Evolutionary conservation across 2,797 vertebrate genomes (phyloP).

Genomic region (Alauda arvensis): DNA sequence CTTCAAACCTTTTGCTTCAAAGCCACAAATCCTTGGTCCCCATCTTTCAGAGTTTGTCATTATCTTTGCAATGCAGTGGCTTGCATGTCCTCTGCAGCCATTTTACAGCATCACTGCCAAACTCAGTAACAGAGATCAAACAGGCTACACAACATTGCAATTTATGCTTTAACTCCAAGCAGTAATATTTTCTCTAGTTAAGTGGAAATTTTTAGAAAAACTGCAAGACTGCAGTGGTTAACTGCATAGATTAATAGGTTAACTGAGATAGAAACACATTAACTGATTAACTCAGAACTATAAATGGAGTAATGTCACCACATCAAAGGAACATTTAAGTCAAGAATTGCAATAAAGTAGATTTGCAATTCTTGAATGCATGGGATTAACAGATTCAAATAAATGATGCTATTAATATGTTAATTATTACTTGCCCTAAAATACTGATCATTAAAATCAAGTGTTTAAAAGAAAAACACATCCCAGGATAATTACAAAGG

Average conservation of each 20-base stretch:
- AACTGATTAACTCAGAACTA: neutral
- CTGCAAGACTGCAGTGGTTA: neutral
- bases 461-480: neutral
- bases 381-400: conserved; percentile 17
- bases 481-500: neutral
- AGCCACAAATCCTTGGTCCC: neutral
- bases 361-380: neutral
- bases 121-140: neutral
- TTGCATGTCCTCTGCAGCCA: neutral
- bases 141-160: neutral
- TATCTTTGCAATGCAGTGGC: neutral
- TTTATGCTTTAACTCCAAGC: neutral
- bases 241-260: neutral
- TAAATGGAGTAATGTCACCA: neutral
- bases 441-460: neutral
- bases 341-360: neutral
- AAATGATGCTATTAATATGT: conserved; percentile 4
- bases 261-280: conserved; percentile 2
- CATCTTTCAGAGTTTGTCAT: neutral
- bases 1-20: conserved; percentile 9
- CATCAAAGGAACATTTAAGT: neutral
- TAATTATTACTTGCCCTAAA: neutral
- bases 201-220: neutral
- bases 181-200: neutral
- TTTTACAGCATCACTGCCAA: neutral